phyloP scores from a whole-genome alignment of 2,888 invertebrate species.

The Chrysopilus asiliformis region DNA sequence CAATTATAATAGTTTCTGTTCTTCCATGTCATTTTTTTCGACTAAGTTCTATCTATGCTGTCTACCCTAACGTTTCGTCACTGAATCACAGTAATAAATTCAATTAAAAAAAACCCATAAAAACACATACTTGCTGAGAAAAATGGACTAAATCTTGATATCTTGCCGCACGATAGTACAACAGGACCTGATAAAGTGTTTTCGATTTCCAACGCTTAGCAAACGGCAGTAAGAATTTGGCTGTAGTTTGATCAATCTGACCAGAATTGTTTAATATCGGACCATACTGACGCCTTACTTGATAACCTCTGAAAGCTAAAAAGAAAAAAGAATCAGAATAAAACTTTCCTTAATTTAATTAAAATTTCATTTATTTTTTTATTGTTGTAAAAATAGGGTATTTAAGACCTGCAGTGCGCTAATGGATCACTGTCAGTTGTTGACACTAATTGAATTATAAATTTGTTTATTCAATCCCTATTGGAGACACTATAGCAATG shows the following conservation, averaged over 20 bases:
- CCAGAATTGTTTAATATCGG: slow-evolving; percentile 48
- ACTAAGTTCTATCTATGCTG: too few relatives aligned
- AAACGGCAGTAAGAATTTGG: slow-evolving; percentile 58
- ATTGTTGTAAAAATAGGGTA: too few relatives aligned
- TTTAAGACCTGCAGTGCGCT: too few relatives aligned
- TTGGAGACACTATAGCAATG: too few relatives aligned
- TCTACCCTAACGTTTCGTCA: too few relatives aligned
- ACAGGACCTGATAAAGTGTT: slow-evolving; percentile 67
- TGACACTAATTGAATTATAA: too few relatives aligned
- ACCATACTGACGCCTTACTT: slow-evolving; percentile 50
- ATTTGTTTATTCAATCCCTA: too few relatives aligned
- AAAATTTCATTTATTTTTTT: slow-evolving; percentile 34
- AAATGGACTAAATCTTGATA: slow-evolving; percentile 76
- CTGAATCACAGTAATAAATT: slow-evolving; percentile 1
- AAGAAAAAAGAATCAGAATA: slow-evolving; percentile 10
- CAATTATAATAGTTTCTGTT: too few relatives aligned
- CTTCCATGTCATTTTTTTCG: too few relatives aligned
- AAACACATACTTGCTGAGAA: slow-evolving; percentile 61
- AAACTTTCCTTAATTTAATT: slow-evolving; percentile 34
- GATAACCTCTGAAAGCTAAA: slow-evolving; percentile 58
- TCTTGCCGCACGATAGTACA: slow-evolving; percentile 67
- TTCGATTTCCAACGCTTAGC: slow-evolving; percentile 71
- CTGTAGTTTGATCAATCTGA: slow-evolving; percentile 54
- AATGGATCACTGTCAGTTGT: too few relatives aligned
- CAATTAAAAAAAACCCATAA: not conserved